Percentiles rank a stretch among this genome's conserved stretches.
phyloP scores from a whole-genome alignment of 2,888 invertebrate genomes.

The Protophormia terraenovae region DNA sequence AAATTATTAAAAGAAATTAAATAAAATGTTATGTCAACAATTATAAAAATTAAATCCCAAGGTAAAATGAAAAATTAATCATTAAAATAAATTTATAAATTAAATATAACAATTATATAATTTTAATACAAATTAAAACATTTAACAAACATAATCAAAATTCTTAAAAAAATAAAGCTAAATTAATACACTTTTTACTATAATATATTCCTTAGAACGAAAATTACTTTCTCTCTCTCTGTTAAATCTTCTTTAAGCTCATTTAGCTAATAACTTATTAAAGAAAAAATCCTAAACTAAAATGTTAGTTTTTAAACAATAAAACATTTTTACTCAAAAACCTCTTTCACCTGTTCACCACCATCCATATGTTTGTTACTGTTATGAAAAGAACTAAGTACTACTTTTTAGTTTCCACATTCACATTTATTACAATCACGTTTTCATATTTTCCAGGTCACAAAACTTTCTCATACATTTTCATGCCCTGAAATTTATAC shows the following conservation, averaged over 20 bases:
- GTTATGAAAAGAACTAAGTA: background rate
- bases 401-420: background rate
- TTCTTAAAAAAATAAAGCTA: too few relatives aligned
- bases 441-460: constrained; percentile 62
- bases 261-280: background rate
- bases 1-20: background rate
- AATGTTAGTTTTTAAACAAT: background rate
- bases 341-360: background rate
- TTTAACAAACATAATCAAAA: background rate
- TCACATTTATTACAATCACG: constrained; percentile 51
- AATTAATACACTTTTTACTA: too few relatives aligned
- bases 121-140: background rate
- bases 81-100: constrained; percentile 1
- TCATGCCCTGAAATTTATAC: constrained; percentile 12
- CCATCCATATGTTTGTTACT: constrained; percentile 9
- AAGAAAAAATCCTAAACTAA: background rate
- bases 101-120: background rate
- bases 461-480: constrained; percentile 50
- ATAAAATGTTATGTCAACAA: background rate
- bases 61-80: background rate
- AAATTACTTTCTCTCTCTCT: background rate
- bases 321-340: background rate
- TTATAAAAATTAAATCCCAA: background rate
- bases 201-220: too few relatives aligned
- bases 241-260: background rate